Evolutionary conservation across 2,888 invertebrate genomes (phyloP).

Genomic region (Clostera curtula): DNA sequence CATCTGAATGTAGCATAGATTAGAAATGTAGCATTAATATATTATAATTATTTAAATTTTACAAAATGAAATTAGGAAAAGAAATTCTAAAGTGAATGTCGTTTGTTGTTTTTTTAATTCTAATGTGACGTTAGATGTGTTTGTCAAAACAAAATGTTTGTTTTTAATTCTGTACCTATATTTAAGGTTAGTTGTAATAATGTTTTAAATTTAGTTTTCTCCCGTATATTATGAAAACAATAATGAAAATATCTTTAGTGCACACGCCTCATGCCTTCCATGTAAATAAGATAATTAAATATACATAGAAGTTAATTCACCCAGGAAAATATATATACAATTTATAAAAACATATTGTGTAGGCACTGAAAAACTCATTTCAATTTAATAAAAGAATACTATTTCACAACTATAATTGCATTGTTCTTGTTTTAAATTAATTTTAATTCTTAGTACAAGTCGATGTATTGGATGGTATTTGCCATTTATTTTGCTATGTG

Average conservation of each 20-base stretch:
- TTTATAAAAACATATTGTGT: slow-evolving; percentile 13
- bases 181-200: slow-evolving; percentile 5
- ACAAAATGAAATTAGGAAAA: slow-evolving; percentile 39
- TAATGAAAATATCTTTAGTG: slow-evolving; percentile 29
- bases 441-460: no score
- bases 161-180: slow-evolving; percentile 7
- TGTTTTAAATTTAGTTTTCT: slow-evolving; percentile 9
- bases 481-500: no score
- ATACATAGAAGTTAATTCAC: slow-evolving; percentile 20
- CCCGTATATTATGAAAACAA: slow-evolving; percentile 26
- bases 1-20: slow-evolving; percentile 60
- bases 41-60: slow-evolving; percentile 22
- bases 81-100: slow-evolving; percentile 25
- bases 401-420: slow-evolving; percentile 1
- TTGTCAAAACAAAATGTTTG: slow-evolving; percentile 5
- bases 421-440: no score
- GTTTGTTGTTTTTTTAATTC: slow-evolving; percentile 23
- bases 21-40: slow-evolving; percentile 36
- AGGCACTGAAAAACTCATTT: slow-evolving; percentile 18
- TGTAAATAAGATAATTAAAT: slow-evolving; percentile 51
- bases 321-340: slow-evolving; percentile 18
- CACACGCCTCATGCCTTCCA: slow-evolving; percentile 63
- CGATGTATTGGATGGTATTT: no score
- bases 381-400: slow-evolving; percentile 1
- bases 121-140: slow-evolving; percentile 33